phyloP scores from a whole-genome alignment of 1,140 invertebrate genomes.

The Zaprionus camerounensis region DNA sequence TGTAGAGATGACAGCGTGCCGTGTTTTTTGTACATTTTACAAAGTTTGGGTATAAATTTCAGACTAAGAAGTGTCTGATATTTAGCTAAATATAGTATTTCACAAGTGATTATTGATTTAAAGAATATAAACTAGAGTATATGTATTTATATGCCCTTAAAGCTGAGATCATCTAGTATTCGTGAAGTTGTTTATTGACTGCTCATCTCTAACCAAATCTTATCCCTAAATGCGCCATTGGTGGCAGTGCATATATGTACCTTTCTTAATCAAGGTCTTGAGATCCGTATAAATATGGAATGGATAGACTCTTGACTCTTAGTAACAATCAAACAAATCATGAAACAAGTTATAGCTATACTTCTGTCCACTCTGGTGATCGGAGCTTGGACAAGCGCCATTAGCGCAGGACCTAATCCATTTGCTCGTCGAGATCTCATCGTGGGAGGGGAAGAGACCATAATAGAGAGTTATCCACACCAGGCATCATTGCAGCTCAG shows the following conservation, averaged over 20 bases:
- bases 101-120: too few species aligned
- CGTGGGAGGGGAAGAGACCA: constrained; percentile 57
- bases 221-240: background rate
- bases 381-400: constrained; percentile 18
- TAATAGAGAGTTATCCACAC: constrained; percentile 55
- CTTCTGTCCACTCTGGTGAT: constrained; percentile 30
- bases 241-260: background rate
- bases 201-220: constrained; percentile 2
- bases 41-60: background rate
- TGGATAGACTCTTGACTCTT: background rate
- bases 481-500: constrained; percentile 56
- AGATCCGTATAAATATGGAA: constrained; percentile 17
- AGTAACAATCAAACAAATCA: constrained; percentile 15
- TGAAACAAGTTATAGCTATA: constrained; percentile 32
- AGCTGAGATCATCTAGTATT: background rate
- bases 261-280: background rate
- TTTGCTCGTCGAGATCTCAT: constrained; percentile 57
- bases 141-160: background rate
- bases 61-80: too few species aligned
- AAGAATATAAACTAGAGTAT: too few species aligned
- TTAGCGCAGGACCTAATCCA: constrained; percentile 22
- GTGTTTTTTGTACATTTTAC: background rate
- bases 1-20: background rate
- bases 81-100: too few species aligned
- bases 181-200: background rate